Percentiles rank a stretch among this genome's conserved stretches.
phyloP scores from a whole-genome alignment of 2,888 invertebrate species.

The Acanthosepion esculentum region DNA sequence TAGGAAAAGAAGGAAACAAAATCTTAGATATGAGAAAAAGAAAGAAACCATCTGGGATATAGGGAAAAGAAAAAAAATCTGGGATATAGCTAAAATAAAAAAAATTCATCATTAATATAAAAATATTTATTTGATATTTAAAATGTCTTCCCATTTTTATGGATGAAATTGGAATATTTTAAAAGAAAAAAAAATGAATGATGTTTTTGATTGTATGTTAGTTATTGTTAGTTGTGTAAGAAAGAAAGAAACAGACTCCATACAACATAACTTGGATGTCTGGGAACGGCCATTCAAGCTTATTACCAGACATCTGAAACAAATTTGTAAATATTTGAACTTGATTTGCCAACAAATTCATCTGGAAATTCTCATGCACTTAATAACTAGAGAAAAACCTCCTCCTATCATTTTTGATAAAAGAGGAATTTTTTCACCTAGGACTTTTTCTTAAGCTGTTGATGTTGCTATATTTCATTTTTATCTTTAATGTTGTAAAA shows the following conservation, averaged over 20 bases:
- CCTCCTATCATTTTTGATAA: background rate
- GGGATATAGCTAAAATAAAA: no score
- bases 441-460: background rate
- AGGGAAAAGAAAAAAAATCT: background rate
- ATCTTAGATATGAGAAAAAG: background rate
- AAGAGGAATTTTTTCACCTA: background rate
- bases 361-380: background rate
- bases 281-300: background rate
- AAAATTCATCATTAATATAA: no score
- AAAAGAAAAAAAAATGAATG: background rate
- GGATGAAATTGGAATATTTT: no score
- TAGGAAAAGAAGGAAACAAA: background rate
- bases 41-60: background rate
- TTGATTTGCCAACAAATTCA: background rate
- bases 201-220: background rate
- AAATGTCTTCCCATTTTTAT: no score
- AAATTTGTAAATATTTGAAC: background rate
- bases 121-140: no score
- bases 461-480: background rate
- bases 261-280: background rate
- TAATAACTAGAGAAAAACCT: background rate
- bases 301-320: background rate
- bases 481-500: no score
- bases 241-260: background rate
- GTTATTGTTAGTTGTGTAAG: no score